A percentile compares a stretch with the other conserved stretches of the same genome.
These are phyloP conservation scores for Ridgeia piscesae DNA, from an alignment of 1,140 invertebrate genomes.

Conservation along the genomic window DNA sequence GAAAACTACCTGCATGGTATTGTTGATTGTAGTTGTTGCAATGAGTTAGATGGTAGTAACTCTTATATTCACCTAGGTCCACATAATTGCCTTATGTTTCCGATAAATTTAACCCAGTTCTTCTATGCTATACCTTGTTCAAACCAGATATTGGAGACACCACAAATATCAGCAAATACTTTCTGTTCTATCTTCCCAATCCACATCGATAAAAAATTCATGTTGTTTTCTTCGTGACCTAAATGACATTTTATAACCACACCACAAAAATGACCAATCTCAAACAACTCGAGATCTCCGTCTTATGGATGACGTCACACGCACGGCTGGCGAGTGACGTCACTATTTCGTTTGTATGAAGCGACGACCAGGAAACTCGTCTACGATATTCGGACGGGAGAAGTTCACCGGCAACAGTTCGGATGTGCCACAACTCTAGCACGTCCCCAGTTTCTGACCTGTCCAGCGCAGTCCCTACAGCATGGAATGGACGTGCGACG, in stretches of 20 bases:
- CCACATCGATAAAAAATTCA: too few species aligned
- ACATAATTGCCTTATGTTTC: too few species aligned
- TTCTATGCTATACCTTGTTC: too few species aligned
- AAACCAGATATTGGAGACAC: too few species aligned
- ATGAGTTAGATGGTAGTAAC: too few species aligned
- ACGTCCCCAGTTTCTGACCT: background rate
- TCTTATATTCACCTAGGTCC: too few species aligned
- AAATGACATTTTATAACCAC: background rate
- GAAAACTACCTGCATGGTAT: too few species aligned
- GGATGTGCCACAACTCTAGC: background rate
- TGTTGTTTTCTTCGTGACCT: too few species aligned
- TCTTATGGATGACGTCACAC: background rate
- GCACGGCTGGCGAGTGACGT: background rate
- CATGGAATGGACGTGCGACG: background rate
- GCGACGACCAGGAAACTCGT: background rate
- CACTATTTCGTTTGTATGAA: background rate
- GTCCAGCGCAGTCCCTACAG: background rate
- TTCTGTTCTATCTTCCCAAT: too few species aligned
- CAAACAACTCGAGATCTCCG: background rate
- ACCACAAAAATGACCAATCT: background rate
- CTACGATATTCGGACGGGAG: background rate
- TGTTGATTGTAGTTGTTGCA: too few species aligned
- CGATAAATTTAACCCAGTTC: too few species aligned
- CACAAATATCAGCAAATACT: too few species aligned
- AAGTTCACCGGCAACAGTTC: background rate